Evolutionary conservation across 2,113 vertebrate genomes (phyloP).

Genomic region (Saccopteryx leptura): DNA sequence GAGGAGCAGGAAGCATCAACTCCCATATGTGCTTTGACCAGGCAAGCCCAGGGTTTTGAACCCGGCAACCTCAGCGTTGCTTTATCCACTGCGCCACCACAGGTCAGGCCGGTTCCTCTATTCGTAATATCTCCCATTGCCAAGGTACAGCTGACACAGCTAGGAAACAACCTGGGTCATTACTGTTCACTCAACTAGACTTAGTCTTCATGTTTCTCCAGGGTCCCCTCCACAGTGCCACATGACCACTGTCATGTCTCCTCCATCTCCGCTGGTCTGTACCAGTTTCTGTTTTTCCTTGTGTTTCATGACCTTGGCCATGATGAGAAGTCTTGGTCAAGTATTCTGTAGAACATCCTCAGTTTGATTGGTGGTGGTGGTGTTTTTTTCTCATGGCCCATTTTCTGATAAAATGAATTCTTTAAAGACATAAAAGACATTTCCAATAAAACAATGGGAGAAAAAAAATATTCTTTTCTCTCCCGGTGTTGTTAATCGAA

Average conservation of each 20-base stretch:
- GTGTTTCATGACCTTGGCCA: background rate
- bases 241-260: background rate
- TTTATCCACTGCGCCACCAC: too few relatives aligned
- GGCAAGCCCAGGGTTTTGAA: too few relatives aligned
- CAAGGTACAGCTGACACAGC: background rate
- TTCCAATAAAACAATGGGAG: background rate
- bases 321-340: background rate
- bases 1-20: too few relatives aligned
- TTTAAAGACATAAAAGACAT: constrained; percentile 3
- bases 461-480: background rate
- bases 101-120: too few relatives aligned
- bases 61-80: too few relatives aligned
- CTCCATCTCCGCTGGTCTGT: background rate
- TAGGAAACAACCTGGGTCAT: background rate
- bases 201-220: background rate
- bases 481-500: background rate
- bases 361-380: background rate
- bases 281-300: background rate
- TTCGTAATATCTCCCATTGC: accelerated
- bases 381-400: background rate
- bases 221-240: background rate
- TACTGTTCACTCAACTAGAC: background rate
- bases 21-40: too few relatives aligned
- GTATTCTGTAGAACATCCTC: background rate
- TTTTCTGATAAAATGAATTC: background rate